Evolutionary conservation across 1,140 invertebrate species (phyloP), one percentile per base, ranked within the genome.

Genomic region (Camponotus pennsylvanicus): DNA sequence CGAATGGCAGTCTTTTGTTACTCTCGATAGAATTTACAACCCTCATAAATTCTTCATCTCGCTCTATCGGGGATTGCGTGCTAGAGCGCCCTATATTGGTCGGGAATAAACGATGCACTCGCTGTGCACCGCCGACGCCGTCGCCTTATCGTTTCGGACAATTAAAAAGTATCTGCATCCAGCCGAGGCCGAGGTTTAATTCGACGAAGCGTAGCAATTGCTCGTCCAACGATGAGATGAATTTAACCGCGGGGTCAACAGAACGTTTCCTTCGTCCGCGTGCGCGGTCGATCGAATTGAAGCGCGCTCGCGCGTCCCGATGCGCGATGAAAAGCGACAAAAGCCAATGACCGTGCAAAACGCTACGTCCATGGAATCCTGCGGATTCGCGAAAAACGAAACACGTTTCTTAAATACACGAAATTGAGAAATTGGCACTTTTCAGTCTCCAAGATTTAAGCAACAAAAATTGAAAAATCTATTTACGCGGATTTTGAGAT

Each of bases 241-340:
- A 86, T 89, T 90, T 84, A 84, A 87, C 77, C 67, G 78, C 57
- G 64, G 85, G 85, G 73, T 88, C 73, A 89, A 87, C 84, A 75
- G 57, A 57, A 55, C 63, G 45, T 67, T 59, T 80, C 88, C 69
- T 80, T 83, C 52, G 21, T 61, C 42, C 67, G 49, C 37, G 37
- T 27, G 82, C 75, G 13, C 27, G 32, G 13, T 61, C 70, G 78
- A 84, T 84, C 64, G 71, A 82, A 55, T 70, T 86, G 76, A 80
- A 76, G 64, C 55, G 63, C 52, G 42, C 55, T 59, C 32, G 66
- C 71, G 37, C 52, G 79, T 34, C 15, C 49, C 13, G 77, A 64
- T 57, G 61, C 32, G 64, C 15, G 75, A 63, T 63, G 77, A 73
- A 69, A 64, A 63, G 37, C 32, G 79, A 32, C 88, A 42, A 85